A percentile compares a stretch with the other conserved stretches of the same genome.
These are phyloP conservation scores for Sebastes variabilis DNA, from an alignment of 2,797 vertebrate genomes.

Conservation along the genomic window DNA sequence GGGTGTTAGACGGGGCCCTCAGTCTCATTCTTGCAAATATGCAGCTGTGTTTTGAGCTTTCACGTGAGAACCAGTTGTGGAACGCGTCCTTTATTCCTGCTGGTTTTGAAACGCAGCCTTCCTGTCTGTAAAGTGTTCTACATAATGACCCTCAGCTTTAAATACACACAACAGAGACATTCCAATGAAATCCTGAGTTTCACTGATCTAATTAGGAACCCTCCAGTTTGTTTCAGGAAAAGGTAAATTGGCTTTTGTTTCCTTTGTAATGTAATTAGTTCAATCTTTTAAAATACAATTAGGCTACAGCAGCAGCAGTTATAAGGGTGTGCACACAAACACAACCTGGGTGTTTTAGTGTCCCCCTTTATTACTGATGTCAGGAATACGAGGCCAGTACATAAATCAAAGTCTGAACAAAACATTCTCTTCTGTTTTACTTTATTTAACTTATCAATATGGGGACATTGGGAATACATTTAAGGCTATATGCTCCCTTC, in stretches of 20 bases:
- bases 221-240: constrained; percentile 48
- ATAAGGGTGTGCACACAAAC: neutral
- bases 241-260: constrained; percentile 55
- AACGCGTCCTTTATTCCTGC: neutral
- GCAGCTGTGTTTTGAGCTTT: neutral
- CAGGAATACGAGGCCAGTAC: neutral
- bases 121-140: neutral
- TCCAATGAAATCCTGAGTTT: constrained; percentile 22
- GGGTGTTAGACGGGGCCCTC: too few species aligned
- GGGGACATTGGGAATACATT: neutral
- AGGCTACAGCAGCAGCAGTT: constrained; percentile 20
- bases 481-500: neutral
- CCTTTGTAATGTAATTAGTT: constrained; percentile 50
- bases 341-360: constrained; percentile 5
- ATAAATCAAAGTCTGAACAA: constrained; percentile 3
- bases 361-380: neutral
- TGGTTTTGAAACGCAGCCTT: neutral
- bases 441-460: neutral
- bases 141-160: constrained; percentile 1
- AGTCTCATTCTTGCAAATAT: neutral
- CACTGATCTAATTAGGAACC: constrained; percentile 41
- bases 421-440: neutral
- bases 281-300: constrained; percentile 58
- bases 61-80: neutral
- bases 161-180: constrained; percentile 15